Base-by-base conservation (phyloP, 2,888 invertebrate genomes). In the Ormyrus labotus region DNA sequence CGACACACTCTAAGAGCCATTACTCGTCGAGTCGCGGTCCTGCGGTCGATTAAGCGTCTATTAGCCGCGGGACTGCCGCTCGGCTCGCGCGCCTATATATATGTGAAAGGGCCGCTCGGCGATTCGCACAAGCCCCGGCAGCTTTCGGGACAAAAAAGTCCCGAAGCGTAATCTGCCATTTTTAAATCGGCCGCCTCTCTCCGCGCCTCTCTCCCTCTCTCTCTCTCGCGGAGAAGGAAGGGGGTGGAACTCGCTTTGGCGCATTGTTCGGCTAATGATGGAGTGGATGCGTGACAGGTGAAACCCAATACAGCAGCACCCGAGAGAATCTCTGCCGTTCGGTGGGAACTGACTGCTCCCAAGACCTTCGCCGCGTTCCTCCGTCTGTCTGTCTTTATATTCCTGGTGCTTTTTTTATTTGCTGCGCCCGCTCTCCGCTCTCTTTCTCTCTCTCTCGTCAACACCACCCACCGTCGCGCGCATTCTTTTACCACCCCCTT, bases 201-300 rank as follows among this genome's bases (percentile, higher is more conserved):
- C 45, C 51, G 51, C 47, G 45, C 51, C 19, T 34, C 34, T 34
- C n/a, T 19, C 19, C 0, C 19, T 19, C 19, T 19, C 19, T 19
- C 19, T 19, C 19, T 19, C 34, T 34, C n/a, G 6, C n/a, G 9
- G n/a, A 5, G 34, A 48, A 48, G 10, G 34, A 34, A 48, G 10
- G 55, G 87, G 87, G 86, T 87, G 87, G 85, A 87, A 86, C 87
- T 85, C 80, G 83, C 83, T 81, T 2, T 11, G 11, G 47, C 58
- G 85, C 87, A 89, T 90, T 90, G 89, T 90, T 85, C 85, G 85
- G 82, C 85, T 89, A 89, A 89, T 89, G 90, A 89, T 89, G 88
- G 88, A 89, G 89, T 89, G 89, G 88, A 88, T 87, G 88, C 87
- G 85, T 89, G 89, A 89, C 90, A 89, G 89, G 89, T 89, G 90